Percentiles rank a stretch among this genome's conserved stretches.
These are phyloP conservation scores for Xiphorhynchus elegans DNA, from an alignment of 2,113 vertebrate genomes.

Conservation along the genomic window DNA sequence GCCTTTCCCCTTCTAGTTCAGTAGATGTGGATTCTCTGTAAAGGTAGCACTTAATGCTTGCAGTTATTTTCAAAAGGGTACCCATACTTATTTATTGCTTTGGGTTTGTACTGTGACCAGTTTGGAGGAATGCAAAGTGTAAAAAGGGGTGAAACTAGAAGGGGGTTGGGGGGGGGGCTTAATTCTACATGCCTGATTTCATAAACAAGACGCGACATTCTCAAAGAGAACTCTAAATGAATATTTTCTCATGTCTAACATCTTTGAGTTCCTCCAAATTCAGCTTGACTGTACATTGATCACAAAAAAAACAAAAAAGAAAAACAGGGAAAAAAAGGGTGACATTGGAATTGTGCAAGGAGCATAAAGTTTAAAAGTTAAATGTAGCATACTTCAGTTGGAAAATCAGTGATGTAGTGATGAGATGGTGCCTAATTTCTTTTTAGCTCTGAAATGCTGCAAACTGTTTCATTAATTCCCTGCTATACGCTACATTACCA, in stretches of 20 bases:
- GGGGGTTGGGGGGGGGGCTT: not conserved
- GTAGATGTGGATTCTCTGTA: not conserved
- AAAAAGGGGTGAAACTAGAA: not conserved
- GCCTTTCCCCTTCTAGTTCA: not conserved
- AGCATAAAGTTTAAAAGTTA: not conserved
- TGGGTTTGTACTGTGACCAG: not conserved
- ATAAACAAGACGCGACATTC: not conserved
- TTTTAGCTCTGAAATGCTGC: not conserved
- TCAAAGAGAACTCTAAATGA: not conserved
- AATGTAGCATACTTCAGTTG: not conserved
- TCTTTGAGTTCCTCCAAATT: not conserved
- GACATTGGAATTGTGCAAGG: not conserved
- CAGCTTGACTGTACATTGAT: not conserved
- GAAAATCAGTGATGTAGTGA: not conserved
- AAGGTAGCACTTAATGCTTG: not conserved
- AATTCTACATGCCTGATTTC: not conserved
- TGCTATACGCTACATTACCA: not conserved
- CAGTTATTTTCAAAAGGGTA: not conserved
- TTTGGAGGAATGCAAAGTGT: not conserved
- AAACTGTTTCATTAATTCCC: slow-evolving; percentile 25
- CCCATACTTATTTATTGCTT: not conserved
- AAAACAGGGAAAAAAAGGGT: too few species aligned
- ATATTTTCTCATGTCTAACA: not conserved
- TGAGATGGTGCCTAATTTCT: not conserved
- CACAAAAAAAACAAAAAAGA: accelerated